A percentile compares a stretch with the other conserved stretches of the same genome.
phyloP scores from a whole-genome alignment of 2,113 vertebrate genomes.

The Rhinolophus ferrumequinum region DNA sequence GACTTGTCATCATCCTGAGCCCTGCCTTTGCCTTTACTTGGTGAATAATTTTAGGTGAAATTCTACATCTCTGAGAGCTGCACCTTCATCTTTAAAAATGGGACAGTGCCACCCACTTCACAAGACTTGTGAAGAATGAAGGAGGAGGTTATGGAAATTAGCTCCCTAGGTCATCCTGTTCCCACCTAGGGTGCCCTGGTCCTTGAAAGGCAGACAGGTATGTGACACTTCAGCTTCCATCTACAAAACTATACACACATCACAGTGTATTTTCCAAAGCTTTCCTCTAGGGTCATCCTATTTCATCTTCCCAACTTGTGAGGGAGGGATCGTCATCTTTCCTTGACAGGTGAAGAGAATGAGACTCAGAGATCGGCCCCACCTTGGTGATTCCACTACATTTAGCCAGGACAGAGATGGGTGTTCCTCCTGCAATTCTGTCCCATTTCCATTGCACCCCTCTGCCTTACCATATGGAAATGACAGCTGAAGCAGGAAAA shows the following conservation, averaged over 20 bases:
- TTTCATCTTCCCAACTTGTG: not conserved
- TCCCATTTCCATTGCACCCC: not conserved
- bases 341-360: not conserved
- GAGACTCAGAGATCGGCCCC: not conserved
- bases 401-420: not conserved
- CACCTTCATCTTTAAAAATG: conserved; percentile 12
- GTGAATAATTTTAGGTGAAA: not conserved
- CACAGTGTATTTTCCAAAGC: not conserved
- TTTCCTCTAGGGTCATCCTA: not conserved
- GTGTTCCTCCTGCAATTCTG: not conserved
- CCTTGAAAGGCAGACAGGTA: not conserved
- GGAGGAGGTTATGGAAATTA: not conserved
- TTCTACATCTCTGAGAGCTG: not conserved
- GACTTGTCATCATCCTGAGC: not conserved
- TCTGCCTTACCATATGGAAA: not conserved
- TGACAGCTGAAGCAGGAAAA: not conserved
- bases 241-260: not conserved
- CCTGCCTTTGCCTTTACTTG: not conserved
- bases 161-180: not conserved
- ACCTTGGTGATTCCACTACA: not conserved
- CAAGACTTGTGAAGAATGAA: not conserved
- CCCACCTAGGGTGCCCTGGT: not conserved
- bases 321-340: not conserved
- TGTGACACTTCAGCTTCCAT: not conserved
- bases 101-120: not conserved